Base-by-base conservation (phyloP, 2,888 invertebrate species). In the Leucoma salicis region DNA sequence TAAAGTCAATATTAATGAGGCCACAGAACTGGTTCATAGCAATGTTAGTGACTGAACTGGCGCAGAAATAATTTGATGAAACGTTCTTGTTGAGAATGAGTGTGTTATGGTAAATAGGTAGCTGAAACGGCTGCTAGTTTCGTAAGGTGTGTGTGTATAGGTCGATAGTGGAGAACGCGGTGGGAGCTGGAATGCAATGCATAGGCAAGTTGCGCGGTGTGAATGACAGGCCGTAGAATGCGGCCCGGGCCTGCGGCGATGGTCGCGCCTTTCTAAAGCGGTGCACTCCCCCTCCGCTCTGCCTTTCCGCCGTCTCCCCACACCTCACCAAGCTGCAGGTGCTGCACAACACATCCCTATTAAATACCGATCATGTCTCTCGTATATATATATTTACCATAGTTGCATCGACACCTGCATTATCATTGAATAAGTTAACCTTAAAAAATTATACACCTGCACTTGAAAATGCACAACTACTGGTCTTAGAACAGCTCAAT, bases 241-340 rank as follows among this genome's bases (percentile, higher is more conserved):
- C 86, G 88, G 88, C 85, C 78, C 82, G 78, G 77, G 89, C 89
- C 88, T 75, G 85, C 77, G 88, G 88, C 88, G 79, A 87, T 87
- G 84, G 89, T 89, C 86, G 89, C 88, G 88, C 88, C 88, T 89
- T 89, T 89, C 88, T 89, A 89, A 89, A 89, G 89, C 87, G 87
- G 86, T 84, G 79, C 82, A 80, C 74, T 68, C 68, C 75, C 75
- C 75, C 74, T 74, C 62, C 74, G 67, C 66, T 65, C 63, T 67
- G 63, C 72, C 71, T 47, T 55, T 14, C 61, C 74, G 59, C 74
- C 61, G 63, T 57, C 68, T 63, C 71, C 69, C 65, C 69, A 66
- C 72, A 69, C 73, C 68, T 71, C 70, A 68, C 70, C 70, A 70
- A 78, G 79, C 73, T 80, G 86, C 88, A 89, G 88, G 88, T 89